These are phyloP conservation scores for Atethmia centrago DNA, from an alignment of 2,888 invertebrate genomes.

Conservation along the genomic window DNA sequence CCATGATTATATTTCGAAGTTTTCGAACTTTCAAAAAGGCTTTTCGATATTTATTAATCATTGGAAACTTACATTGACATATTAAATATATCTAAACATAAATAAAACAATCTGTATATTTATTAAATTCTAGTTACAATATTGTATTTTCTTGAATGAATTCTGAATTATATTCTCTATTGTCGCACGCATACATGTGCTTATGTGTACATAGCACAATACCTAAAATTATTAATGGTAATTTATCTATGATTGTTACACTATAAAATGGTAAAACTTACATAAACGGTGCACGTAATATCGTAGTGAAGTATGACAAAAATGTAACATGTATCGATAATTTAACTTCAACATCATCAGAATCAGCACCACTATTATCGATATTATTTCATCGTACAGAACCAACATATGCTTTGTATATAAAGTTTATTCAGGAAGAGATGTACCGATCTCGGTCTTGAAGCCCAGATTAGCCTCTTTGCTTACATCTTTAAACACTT, in stretches of 20 bases:
- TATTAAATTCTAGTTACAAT: conserved; percentile 37
- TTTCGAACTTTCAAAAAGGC: not conserved
- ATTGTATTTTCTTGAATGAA: conserved; percentile 33
- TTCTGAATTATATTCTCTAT: conserved; percentile 49
- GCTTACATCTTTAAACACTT: conserved; percentile 9
- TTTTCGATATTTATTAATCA: conserved; percentile 5
- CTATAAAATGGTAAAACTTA: conserved; percentile 62
- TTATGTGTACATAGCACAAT: conserved; percentile 54
- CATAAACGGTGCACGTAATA: conserved; percentile 59
- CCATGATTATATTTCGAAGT: conserved; percentile 20
- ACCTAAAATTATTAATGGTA: conserved; percentile 49
- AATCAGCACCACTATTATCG: conserved; percentile 62
- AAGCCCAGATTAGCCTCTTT: conserved; percentile 17
- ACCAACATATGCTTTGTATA: conserved; percentile 45
- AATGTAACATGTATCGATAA: conserved; percentile 56
- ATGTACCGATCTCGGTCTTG: conserved; percentile 11
- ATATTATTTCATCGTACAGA: conserved; percentile 36
- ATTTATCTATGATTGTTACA: conserved; percentile 49
- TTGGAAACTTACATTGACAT: conserved; percentile 21
- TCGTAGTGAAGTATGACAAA: conserved; percentile 63
- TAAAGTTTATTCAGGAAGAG: conserved; percentile 44
- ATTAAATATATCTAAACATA: conserved; percentile 30
- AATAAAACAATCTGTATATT: conserved; percentile 51
- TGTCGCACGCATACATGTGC: conserved; percentile 19
- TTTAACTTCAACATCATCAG: conserved; percentile 39